A percentile compares a stretch with the other conserved stretches of the same genome.
These are phyloP conservation scores for Hirundichthys speculiger DNA, from an alignment of 2,113 vertebrate species.

Conservation along the genomic window DNA sequence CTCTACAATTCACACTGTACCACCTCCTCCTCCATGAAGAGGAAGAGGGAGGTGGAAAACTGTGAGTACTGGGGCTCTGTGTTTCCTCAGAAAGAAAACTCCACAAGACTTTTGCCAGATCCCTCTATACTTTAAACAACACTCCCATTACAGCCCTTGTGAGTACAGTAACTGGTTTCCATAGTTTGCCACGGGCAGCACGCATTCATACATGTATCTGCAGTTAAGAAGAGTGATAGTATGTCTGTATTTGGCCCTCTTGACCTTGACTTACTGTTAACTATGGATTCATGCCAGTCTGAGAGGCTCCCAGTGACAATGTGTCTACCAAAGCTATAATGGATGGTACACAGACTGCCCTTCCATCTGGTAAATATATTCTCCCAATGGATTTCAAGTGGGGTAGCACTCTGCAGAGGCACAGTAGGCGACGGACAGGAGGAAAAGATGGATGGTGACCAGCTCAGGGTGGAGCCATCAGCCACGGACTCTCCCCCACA, in stretches of 20 bases:
- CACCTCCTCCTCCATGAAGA: slow-evolving; percentile 38
- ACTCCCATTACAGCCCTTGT: slow-evolving; percentile 68
- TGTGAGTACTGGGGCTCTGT: slow-evolving; percentile 59
- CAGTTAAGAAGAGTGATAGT: slow-evolving; percentile 28
- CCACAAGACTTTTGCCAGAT: slow-evolving; percentile 67
- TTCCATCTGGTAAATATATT: slow-evolving; percentile 76
- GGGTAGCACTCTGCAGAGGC: slow-evolving; percentile 46
- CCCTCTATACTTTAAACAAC: slow-evolving; percentile 76
- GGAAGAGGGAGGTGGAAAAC: slow-evolving; percentile 44
- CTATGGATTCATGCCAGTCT: slow-evolving; percentile 64
- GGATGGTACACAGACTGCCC: slow-evolving; percentile 67
- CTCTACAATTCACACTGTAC: slow-evolving; percentile 1
- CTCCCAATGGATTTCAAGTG: slow-evolving; percentile 67
- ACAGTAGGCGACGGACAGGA: slow-evolving; percentile 35
- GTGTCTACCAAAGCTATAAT: slow-evolving; percentile 64
- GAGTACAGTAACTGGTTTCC: slow-evolving; percentile 74
- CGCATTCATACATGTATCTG: slow-evolving; percentile 44
- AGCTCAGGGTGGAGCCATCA: slow-evolving; percentile 71
- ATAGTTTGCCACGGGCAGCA: slow-evolving; percentile 39
- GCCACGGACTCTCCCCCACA: slow-evolving; percentile 53
- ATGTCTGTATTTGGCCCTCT: slow-evolving; percentile 57
- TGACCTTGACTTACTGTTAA: slow-evolving; percentile 76
- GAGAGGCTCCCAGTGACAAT: slow-evolving; percentile 68
- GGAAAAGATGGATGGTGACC: slow-evolving; percentile 73
- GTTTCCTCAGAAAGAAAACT: slow-evolving; percentile 72